Conservation (phyloP, 2,797 vertebrate genomes). For the Poeciliopsis paucimaculata region DNA sequence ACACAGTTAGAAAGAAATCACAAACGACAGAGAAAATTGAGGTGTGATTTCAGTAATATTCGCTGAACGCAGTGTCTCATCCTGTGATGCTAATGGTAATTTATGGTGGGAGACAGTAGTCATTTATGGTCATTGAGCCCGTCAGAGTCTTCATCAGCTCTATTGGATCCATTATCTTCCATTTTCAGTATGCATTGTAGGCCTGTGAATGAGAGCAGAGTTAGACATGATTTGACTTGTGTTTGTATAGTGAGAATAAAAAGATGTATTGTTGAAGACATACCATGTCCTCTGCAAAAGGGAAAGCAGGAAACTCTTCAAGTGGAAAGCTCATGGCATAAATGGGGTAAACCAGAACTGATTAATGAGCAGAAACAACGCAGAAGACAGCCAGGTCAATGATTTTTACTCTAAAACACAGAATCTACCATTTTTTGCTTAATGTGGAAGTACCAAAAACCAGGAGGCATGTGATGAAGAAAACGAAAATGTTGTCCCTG, state of each 20-base stretch:
- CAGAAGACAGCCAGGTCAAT: not conserved
- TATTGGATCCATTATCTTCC: not conserved
- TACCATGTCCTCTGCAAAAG: not conserved
- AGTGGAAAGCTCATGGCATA: not conserved
- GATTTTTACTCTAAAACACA: not conserved
- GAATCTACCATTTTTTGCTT: not conserved
- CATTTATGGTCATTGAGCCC: not conserved
- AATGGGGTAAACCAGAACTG: not conserved
- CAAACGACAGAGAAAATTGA: not conserved
- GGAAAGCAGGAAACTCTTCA: not conserved
- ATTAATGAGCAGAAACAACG: not conserved
- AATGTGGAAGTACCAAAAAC: not conserved
- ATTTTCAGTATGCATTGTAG: not conserved
- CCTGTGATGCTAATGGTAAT: not conserved
- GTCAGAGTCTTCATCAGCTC: not conserved
- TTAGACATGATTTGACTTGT: not conserved
- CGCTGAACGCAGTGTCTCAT: not conserved
- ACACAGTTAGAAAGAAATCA: not conserved
- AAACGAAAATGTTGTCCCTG: not conserved
- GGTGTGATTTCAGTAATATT: not conserved
- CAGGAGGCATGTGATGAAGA: not conserved
- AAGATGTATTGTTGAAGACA: not conserved
- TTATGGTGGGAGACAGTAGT: not conserved
- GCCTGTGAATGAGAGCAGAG: not conserved
- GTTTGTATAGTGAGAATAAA: not conserved